Base-by-base conservation (phyloP, 2,113 vertebrate species). In the Motacilla alba region DNA sequence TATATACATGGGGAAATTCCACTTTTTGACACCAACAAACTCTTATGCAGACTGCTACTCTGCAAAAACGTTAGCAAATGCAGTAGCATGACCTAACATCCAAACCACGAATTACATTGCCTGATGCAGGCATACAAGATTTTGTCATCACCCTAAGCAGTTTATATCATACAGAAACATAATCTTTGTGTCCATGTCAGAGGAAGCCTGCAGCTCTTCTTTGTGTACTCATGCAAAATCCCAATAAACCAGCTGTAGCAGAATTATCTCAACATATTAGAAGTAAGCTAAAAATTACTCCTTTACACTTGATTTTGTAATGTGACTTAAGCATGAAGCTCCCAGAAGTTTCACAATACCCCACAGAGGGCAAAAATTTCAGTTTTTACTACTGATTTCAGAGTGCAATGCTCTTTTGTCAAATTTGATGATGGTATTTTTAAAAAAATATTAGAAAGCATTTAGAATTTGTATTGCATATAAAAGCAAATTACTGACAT, bases 1-100 rank as follows among this genome's bases (percentile, higher is more conserved):
- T 31, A 33, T 2, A 13, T 7, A 24, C 1, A 13, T 0, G 7
- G 23, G 20, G 37, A 68, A 77, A 56, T 11, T 11, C 19, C 8
- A 17, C 5, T 85, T 66, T 43, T 8, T 31, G 33, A 68, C 55
- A 50, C 20, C 23, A 70, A 31, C 6, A 30, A 49, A 55, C 27
- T 59, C 53, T 46, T 33, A 41, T 0, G 7, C 33, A 68, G 11
- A 37, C 49, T 53, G 33, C 9, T 31, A 33, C 2, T n/a, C 9
- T 39, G 35, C 41, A 86, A 7, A 69, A 76, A 43, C 0, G 0
- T 3, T 35, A 15, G 15, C 15, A 93, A 67, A 70, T 2, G 11
- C 23, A 78, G 70, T 41, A 86, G 56, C 10, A 19, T 18, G 21
- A 66, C 59, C 55, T 11, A 41, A 63, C 17, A 60, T 24, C 26